Percentiles rank a stretch among this genome's conserved stretches.
Evolutionary conservation across 2,113 vertebrate genomes (phyloP).

Genomic region (Leucosticte australis): DNA sequence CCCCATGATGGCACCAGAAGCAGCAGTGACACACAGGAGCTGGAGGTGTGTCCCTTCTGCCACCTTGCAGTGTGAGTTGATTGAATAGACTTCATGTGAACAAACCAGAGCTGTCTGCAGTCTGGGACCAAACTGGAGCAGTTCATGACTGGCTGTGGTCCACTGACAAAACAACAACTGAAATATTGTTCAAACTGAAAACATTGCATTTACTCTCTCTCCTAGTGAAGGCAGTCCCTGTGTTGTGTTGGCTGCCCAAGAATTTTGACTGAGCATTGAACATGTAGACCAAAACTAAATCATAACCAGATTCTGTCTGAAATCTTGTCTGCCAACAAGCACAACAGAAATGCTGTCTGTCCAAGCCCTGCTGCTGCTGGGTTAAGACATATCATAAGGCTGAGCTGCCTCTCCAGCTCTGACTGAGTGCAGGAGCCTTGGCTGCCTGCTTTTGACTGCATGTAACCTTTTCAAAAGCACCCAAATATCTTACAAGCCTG

Average conservation of each 20-base stretch:
- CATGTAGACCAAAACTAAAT: conserved; percentile 7
- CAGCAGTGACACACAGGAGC: not conserved
- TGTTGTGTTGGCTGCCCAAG: not conserved
- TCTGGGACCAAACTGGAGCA: not conserved
- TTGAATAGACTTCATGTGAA: not conserved
- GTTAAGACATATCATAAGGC: not conserved
- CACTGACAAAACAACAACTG: not conserved
- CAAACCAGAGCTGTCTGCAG: not conserved
- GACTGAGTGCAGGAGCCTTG: not conserved
- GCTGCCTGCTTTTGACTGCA: not conserved
- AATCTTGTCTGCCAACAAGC: conserved; percentile 29
- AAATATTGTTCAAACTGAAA: not conserved
- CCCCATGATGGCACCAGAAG: not conserved
- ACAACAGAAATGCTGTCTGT: not conserved
- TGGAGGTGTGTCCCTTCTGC: not conserved
- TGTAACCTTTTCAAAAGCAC: not conserved
- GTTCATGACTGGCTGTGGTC: not conserved
- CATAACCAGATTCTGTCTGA: conserved; percentile 36
- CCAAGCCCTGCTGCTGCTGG: not conserved
- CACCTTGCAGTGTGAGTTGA: not conserved
- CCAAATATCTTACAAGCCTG: not conserved
- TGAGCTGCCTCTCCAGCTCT: not conserved
- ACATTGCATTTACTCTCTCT: not conserved
- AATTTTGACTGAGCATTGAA: not conserved
- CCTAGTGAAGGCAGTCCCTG: not conserved